A percentile compares a stretch with the other conserved stretches of the same genome.
These are phyloP conservation scores for Platysteira castanea DNA, from an alignment of 2,113 vertebrate genomes.

Conservation along the genomic window DNA sequence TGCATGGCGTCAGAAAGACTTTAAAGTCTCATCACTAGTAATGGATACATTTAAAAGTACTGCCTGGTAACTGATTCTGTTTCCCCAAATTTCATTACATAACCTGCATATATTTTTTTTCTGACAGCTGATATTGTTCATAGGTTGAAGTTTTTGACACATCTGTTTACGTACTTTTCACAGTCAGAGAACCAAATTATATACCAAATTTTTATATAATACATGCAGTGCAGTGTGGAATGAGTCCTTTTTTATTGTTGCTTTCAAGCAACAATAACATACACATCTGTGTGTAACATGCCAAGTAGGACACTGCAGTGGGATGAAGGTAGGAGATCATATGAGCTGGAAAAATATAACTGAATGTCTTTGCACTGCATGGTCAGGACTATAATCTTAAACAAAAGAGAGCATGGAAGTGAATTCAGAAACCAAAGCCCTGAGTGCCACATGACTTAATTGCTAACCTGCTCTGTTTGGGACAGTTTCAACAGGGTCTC, in stretches of 20 bases:
- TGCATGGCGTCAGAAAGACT: neutral
- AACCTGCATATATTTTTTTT: neutral
- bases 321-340: neutral
- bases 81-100: neutral
- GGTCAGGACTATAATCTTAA: neutral
- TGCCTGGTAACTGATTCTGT: neutral
- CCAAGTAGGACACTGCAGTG: neutral
- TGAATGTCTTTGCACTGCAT: neutral
- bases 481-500: neutral
- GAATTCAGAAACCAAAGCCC: neutral
- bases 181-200: neutral
- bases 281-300: neutral
- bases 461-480: neutral
- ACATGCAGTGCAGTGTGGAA: neutral
- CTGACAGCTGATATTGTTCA: neutral
- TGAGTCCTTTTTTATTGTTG: neutral
- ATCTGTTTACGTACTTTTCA: neutral
- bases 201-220: neutral
- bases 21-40: neutral
- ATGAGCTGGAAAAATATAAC: neutral
- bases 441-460: neutral
- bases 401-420: neutral
- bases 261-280: neutral
- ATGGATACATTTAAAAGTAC: neutral
- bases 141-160: neutral